Evolutionary conservation across 2,113 vertebrate genomes (phyloP).

Genomic region (Psittacara wagleri): DNA sequence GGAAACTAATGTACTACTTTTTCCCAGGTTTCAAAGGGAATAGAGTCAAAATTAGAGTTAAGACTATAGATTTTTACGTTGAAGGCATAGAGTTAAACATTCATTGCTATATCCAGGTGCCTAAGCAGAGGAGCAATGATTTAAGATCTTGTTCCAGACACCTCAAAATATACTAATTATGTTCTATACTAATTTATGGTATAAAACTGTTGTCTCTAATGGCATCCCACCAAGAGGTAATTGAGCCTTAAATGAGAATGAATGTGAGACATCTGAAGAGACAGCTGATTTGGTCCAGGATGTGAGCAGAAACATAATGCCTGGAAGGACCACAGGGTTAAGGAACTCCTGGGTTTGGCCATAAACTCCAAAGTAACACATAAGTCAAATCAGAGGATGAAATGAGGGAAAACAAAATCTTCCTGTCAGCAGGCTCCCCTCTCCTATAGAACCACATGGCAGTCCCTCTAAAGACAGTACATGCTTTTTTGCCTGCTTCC

Average conservation of each 20-base stretch:
- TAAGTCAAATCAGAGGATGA: background rate
- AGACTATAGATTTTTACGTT: background rate
- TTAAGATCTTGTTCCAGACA: background rate
- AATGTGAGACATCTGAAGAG: constrained; percentile 2
- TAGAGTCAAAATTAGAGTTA: background rate
- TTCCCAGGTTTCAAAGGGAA: background rate
- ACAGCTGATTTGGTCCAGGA: constrained; percentile 15
- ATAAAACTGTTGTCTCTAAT: background rate
- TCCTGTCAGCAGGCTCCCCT: background rate
- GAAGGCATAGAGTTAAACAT: background rate
- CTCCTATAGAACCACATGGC: background rate
- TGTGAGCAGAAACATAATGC: constrained; percentile 12
- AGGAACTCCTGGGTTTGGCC: background rate
- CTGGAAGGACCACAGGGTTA: background rate
- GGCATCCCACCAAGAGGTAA: constrained; percentile 16
- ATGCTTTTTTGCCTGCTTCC: background rate
- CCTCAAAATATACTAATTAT: background rate
- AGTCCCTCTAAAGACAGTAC: background rate
- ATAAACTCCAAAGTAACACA: background rate
- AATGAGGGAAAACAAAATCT: constrained; percentile 7
- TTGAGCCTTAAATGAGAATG: background rate
- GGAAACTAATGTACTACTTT: background rate
- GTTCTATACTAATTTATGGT: background rate
- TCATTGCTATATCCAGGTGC: background rate
- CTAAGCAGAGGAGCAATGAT: background rate